Base-by-base conservation (phyloP, 1,140 invertebrate genomes). In the Mizuhopecten yessoensis region DNA sequence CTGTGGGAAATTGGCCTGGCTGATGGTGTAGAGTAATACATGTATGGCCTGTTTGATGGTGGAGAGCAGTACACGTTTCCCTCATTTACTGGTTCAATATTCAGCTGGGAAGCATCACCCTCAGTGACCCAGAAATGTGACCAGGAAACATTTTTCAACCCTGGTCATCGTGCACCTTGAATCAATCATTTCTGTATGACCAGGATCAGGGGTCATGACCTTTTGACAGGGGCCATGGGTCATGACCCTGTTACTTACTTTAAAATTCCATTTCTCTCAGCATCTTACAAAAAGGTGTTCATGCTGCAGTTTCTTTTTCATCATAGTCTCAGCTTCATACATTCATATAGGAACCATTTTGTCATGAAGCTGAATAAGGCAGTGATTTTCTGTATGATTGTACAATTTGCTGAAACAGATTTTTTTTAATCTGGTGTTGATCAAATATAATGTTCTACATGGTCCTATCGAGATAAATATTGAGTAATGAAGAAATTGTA, bases 61-160 rank as follows among this genome's bases (percentile, higher is more conserved):
- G 11, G 1, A 75, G 23, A 75, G 57, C 7, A 75, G 57, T 75
- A 29, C 57, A 75, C 29, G 57, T 75, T 75, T 75, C 57, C 57
- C n/a, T 75, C 57, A 75, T 75, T 49, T 75, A 75, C n/a, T 75
- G 23, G 57, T 75, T 75, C 57, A 75, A 75, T 75, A 75, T 75
- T 75, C 57, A 75, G 57, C 57, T 75, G 57, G n/a, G 57, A 75
- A 75, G 23, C n/a, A 75, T 75, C 57, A 57, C 15, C 20, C 23
- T 3, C 17, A 75, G 57, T 75, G 15, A 75, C 29, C 57, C 57
- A 75, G n/a, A n/a, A 29, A 75, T 29, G 57, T 29, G 57, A 75
- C n/a, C n/a, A n/a, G 45, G 20, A 57, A 75, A 75, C 0, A 75
- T 75, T n/a, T 29, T n/a, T 29, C 3, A n/a, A n/a, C 5, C 20